Evolutionary conservation across 2,797 vertebrate genomes (phyloP).

Genomic region (Chrosomus eos): DNA sequence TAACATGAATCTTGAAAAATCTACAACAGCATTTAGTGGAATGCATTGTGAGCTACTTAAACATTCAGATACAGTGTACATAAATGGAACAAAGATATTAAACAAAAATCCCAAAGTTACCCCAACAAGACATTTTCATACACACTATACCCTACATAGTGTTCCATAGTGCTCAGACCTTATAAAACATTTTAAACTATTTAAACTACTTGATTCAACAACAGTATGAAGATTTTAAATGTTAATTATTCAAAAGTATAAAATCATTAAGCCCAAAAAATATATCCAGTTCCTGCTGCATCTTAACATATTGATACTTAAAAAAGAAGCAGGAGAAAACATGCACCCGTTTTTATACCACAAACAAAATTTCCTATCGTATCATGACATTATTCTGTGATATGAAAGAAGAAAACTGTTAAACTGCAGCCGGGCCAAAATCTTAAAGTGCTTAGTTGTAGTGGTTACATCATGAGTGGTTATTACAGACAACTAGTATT

Average conservation of each 20-base stretch:
- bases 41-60: constrained; percentile 9
- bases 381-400: background rate
- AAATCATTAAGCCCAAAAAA: constrained; percentile 3
- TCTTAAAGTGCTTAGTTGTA: constrained; percentile 35
- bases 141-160: background rate
- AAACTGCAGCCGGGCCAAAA: background rate
- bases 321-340: background rate
- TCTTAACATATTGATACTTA: background rate
- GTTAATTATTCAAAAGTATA: background rate
- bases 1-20: constrained; percentile 3
- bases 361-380: background rate
- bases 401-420: background rate
- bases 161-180: background rate
- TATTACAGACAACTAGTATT: constrained; percentile 6
- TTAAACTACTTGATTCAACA: background rate
- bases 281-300: background rate
- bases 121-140: constrained; percentile 11
- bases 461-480: constrained; percentile 19
- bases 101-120: background rate
- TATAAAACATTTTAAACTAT: background rate
- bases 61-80: constrained; percentile 21
- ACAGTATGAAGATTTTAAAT: background rate
- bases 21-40: background rate
- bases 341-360: background rate
- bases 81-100: background rate